phyloP scores from a whole-genome alignment of 2,797 vertebrate species.

The Catostomus latipinnis region DNA sequence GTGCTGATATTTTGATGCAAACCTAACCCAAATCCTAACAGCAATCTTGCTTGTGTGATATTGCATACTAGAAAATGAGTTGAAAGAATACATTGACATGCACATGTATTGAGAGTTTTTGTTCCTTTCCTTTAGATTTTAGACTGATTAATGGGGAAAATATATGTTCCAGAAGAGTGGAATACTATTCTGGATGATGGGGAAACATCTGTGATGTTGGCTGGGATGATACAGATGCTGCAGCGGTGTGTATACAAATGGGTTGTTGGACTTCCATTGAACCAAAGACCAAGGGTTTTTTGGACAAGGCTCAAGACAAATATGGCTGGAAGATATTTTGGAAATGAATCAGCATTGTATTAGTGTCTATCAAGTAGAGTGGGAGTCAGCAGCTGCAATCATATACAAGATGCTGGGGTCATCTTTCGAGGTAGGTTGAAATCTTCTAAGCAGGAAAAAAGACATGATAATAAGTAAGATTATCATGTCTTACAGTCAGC shows the following conservation, averaged over 20 bases:
- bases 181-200: conserved; percentile 27
- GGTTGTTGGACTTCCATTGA: conserved; percentile 63
- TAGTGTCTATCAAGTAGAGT: not conserved
- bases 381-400: not conserved
- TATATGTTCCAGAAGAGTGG: conserved; percentile 20
- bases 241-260: conserved; percentile 60
- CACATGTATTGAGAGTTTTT: not conserved
- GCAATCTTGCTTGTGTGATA: too few species aligned
- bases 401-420: not conserved
- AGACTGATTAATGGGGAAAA: conserved; percentile 19
- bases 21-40: too few species aligned
- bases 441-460: not conserved
- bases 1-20: too few species aligned
- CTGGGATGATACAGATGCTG: conserved; percentile 62
- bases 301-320: conserved; percentile 20
- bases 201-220: conserved; percentile 46
- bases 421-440: not conserved
- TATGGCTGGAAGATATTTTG: conserved; percentile 22
- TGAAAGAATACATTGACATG: too few species aligned
- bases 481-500: too few species aligned
- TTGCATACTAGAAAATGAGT: too few species aligned
- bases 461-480: too few species aligned
- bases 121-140: not conserved
- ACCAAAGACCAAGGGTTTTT: conserved; percentile 38
- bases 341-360: not conserved